Percentiles rank a stretch among this genome's conserved stretches.
phyloP scores from a whole-genome alignment of 30 jellyfish, hydroid and myxozoan species.

The Aurelia aurita region DNA sequence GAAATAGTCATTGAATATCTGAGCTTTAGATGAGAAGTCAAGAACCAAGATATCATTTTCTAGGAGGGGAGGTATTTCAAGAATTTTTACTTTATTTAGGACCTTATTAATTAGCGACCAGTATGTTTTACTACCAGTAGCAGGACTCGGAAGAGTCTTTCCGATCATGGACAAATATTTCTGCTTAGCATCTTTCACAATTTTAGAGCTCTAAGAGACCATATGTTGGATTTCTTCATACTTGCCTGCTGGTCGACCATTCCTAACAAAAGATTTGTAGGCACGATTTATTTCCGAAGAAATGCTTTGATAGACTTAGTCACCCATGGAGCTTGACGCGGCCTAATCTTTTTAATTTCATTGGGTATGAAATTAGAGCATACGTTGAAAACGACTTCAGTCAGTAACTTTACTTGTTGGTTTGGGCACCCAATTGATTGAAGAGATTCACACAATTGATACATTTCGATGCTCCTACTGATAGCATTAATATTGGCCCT shows the following conservation, averaged over 20 bases:
- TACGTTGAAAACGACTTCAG: slow-evolving; percentile 7
- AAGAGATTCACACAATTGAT: slow-evolving; percentile 13
- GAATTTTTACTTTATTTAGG: slow-evolving; percentile 44
- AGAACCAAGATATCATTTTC: slow-evolving; percentile 26
- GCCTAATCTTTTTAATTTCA: slow-evolving; percentile 4
- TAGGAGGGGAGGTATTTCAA: slow-evolving; percentile 34
- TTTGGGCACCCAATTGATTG: slow-evolving; percentile 8
- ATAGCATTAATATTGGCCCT: slow-evolving; percentile 22
- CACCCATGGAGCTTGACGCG: slow-evolving; percentile 57
- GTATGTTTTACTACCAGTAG: slow-evolving; percentile 38
- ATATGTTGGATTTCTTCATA: slow-evolving; percentile 17
- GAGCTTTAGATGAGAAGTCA: slow-evolving; percentile 41
- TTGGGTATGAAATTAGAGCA: slow-evolving; percentile 50
- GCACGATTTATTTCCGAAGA: slow-evolving; percentile 32
- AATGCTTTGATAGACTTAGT: slow-evolving; percentile 31
- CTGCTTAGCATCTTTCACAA: slow-evolving; percentile 31
- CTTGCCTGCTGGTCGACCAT: slow-evolving; percentile 42
- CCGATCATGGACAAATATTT: slow-evolving; percentile 20
- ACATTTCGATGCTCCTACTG: slow-evolving; percentile 30
- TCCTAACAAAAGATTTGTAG: slow-evolving; percentile 23
- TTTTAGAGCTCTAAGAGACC: slow-evolving; percentile 5
- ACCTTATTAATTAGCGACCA: slow-evolving; percentile 58
- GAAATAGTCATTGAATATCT: slow-evolving; percentile 45
- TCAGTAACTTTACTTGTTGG: slow-evolving; percentile 3
- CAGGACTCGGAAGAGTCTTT: slow-evolving; percentile 19